These are phyloP conservation scores for Drosophila paramelanica DNA, from an alignment of 2,888 invertebrate species.

Conservation along the genomic window DNA sequence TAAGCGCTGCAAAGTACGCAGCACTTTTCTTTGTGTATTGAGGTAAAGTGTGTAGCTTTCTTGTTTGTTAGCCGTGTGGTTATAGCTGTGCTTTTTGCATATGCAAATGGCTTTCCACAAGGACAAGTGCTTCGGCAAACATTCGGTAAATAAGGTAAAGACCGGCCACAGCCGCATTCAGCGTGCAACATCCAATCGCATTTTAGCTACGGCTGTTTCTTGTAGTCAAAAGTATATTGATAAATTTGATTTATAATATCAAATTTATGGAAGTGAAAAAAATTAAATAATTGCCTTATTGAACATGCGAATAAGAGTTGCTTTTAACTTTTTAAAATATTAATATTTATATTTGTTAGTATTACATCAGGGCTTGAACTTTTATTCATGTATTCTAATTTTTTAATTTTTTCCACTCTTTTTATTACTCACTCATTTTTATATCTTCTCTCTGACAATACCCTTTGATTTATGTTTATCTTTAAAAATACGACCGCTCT, in stretches of 20 bases:
- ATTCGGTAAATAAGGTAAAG: conserved; percentile 25
- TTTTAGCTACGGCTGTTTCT: background rate
- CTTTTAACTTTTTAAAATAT: no score
- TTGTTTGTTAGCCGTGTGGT: conserved; percentile 38
- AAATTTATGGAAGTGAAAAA: no score
- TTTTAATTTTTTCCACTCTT: no score
- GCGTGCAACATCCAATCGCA: conserved; percentile 36
- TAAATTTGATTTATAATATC: background rate
- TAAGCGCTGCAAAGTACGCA: conserved; percentile 69
- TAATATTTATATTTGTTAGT: no score
- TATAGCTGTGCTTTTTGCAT: conserved; percentile 60
- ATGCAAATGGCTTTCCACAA: conserved; percentile 72
- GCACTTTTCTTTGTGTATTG: conserved; percentile 72
- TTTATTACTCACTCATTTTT: background rate
- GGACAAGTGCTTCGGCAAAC: conserved; percentile 57
- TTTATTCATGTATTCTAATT: no score
- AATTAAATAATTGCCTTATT: background rate
- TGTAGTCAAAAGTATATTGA: background rate
- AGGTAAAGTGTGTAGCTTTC: conserved; percentile 73
- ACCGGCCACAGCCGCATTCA: conserved; percentile 5
- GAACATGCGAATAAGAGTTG: no score
- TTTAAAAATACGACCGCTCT: background rate
- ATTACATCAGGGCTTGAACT: no score
- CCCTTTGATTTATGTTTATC: background rate
- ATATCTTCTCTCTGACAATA: background rate